These are phyloP conservation scores for Tupaia tana DNA, from an alignment of 2,113 vertebrate species.

Conservation along the genomic window DNA sequence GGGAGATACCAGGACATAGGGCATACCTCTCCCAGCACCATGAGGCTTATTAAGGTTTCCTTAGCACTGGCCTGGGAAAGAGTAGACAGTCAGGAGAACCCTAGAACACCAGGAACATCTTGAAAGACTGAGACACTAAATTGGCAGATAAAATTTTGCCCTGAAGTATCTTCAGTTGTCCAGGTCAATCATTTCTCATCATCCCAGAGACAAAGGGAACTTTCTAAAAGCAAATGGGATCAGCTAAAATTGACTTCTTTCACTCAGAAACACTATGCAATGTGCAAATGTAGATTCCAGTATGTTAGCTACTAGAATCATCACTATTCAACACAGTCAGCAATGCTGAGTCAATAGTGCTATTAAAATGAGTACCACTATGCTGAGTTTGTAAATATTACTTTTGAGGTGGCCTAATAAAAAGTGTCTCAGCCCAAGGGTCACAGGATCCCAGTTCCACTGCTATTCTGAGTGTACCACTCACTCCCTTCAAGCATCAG, in stretches of 20 bases:
- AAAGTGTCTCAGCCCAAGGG: neutral
- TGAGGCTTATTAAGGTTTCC: neutral
- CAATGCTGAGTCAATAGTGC: constrained; percentile 15
- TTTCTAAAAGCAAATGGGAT: constrained; percentile 8
- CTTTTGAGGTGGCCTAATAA: neutral
- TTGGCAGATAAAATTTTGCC: neutral
- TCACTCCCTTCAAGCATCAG: neutral
- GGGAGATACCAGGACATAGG: neutral
- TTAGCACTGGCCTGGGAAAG: neutral
- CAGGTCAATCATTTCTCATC: neutral
- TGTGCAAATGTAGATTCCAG: neutral
- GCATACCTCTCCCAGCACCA: neutral
- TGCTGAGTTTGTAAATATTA: neutral
- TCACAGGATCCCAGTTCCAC: neutral
- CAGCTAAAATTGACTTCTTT: neutral
- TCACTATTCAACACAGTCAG: neutral
- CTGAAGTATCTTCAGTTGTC: neutral
- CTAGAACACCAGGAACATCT: neutral
- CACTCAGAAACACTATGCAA: neutral
- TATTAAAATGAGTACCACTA: neutral
- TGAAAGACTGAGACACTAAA: neutral
- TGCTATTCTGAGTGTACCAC: neutral
- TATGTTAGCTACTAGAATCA: neutral
- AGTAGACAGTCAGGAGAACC: neutral
- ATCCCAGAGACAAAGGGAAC: neutral